These are phyloP conservation scores for Drosophila pallidifrons DNA, from an alignment of 1,140 invertebrate species.

Conservation along the genomic window DNA sequence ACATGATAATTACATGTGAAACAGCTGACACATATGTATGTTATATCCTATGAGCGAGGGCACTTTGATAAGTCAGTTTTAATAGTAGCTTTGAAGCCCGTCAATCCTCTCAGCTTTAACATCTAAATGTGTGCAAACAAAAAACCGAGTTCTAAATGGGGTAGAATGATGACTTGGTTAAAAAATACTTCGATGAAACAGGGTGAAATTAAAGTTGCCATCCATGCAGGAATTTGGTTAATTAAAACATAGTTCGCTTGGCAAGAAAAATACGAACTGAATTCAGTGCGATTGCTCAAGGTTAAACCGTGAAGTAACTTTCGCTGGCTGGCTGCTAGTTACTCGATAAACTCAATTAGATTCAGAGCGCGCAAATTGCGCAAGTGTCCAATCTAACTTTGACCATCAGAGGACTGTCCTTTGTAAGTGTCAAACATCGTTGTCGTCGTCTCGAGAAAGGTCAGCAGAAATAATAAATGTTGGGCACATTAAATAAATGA, in stretches of 20 bases:
- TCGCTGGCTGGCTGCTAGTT: neutral
- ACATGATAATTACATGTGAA: constrained; percentile 29
- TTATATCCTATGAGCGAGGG: neutral
- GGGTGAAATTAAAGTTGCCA: neutral
- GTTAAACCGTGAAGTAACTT: neutral
- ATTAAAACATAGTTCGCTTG: neutral
- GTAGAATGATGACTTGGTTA: no score
- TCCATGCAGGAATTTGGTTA: neutral
- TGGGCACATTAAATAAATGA: constrained; percentile 78
- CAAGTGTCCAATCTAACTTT: constrained; percentile 83
- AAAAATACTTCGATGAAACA: neutral
- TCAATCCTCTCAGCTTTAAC: neutral
- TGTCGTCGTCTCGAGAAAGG: constrained; percentile 25
- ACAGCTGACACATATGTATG: constrained; percentile 19
- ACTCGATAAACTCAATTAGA: constrained; percentile 70
- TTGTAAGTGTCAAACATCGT: constrained; percentile 1
- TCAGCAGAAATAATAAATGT: constrained; percentile 78
- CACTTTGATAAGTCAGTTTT: constrained; percentile 1
- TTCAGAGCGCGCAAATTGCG: constrained; percentile 69
- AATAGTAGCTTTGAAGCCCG: neutral
- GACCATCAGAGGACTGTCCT: constrained; percentile 54
- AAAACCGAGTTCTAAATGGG: neutral
- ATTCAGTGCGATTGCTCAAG: constrained; percentile 1
- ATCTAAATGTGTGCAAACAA: neutral
- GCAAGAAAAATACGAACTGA: neutral